Conservation (phyloP, 2,888 invertebrate species). For the Aleiodes leptofemur region DNA sequence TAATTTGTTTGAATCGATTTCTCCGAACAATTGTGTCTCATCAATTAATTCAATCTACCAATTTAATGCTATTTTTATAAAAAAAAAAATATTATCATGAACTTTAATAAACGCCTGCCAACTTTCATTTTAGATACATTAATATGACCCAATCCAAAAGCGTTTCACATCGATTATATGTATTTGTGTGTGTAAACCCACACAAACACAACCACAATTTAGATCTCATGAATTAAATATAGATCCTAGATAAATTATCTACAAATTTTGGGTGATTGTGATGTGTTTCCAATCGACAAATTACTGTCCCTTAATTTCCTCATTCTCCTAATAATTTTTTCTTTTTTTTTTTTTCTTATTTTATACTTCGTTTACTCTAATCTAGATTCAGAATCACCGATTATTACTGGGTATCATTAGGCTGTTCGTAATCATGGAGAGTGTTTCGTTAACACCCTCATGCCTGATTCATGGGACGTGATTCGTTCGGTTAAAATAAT, state of each 20-base stretch:
- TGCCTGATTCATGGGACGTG: constrained; percentile 55
- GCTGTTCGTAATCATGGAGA: constrained; percentile 47
- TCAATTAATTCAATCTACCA: constrained; percentile 23
- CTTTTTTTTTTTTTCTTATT: not conserved
- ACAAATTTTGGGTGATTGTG: constrained; percentile 44
- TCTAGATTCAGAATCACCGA: constrained; percentile 41
- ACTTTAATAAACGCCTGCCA: constrained; percentile 22
- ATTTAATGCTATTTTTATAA: constrained; percentile 12
- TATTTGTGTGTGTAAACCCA: not conserved
- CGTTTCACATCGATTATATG: constrained; percentile 6
- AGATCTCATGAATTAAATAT: constrained; percentile 40
- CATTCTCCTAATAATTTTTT: not conserved
- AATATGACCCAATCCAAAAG: constrained; percentile 12
- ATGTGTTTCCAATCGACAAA: constrained; percentile 29
- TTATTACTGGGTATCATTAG: constrained; percentile 55
- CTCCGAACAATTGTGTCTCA: constrained; percentile 24
- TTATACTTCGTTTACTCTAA: constrained; percentile 31
- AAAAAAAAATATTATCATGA: constrained; percentile 4
- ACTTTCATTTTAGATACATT: constrained; percentile 22
- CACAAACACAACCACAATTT: not conserved
- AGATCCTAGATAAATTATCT: constrained; percentile 37
- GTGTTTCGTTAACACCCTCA: constrained; percentile 55
- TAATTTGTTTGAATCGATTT: constrained; percentile 18
- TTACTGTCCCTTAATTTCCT: constrained; percentile 12
- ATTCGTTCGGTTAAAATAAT: not conserved